A percentile compares a stretch with the other conserved stretches of the same genome.
These are phyloP conservation scores for Riparia riparia DNA, from an alignment of 2,113 vertebrate species.

Conservation along the genomic window DNA sequence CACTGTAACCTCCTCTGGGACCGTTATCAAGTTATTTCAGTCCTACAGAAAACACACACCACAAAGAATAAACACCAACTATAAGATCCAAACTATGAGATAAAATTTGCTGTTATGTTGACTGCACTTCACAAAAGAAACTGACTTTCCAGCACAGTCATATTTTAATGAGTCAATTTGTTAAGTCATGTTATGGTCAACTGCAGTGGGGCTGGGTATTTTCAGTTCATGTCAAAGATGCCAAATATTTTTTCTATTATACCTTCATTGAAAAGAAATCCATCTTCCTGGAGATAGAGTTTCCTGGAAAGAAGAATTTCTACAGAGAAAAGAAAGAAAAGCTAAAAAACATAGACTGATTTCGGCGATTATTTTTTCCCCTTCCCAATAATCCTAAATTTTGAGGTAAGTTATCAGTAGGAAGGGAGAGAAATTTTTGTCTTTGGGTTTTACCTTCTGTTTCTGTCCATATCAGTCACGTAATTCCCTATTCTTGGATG, in stretches of 20 bases:
- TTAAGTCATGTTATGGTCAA: background rate
- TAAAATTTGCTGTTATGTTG: background rate
- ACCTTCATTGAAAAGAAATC: background rate
- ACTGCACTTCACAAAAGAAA: background rate
- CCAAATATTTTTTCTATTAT: background rate
- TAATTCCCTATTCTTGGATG: background rate
- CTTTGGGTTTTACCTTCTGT: background rate
- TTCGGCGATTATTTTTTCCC: background rate
- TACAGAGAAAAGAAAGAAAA: background rate
- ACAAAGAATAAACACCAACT: background rate
- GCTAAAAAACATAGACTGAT: background rate
- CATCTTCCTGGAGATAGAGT: background rate
- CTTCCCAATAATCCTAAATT: background rate
- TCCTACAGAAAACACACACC: background rate
- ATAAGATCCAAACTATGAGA: background rate
- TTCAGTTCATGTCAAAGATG: background rate
- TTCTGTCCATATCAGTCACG: background rate
- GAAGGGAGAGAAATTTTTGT: background rate
- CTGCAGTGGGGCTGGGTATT: background rate
- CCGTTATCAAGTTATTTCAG: background rate
- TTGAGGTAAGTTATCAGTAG: background rate
- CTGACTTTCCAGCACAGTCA: background rate
- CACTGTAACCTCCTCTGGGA: background rate
- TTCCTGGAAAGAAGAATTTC: background rate
- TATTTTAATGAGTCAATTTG: background rate